Base-by-base conservation (phyloP, 2,113 vertebrate genomes). In the Nycticebus coucang region DNA sequence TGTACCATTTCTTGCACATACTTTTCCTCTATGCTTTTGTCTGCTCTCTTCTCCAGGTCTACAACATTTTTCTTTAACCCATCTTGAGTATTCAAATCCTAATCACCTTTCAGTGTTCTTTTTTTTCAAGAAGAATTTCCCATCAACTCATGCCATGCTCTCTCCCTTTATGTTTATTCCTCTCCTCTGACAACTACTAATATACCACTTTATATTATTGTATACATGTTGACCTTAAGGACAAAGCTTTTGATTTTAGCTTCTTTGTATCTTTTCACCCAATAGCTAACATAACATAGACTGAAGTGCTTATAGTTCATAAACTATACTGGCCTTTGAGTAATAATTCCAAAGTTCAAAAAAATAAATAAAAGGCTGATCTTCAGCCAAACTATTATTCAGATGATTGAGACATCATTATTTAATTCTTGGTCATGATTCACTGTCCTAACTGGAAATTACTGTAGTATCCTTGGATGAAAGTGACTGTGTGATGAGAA, bases 301-400 rank as follows among this genome's bases (percentile, higher is more conserved):
- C 13, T 69, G 69, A 79, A 72, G 17, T 89, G 33, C 92, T 89
- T 17, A 86, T 75, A 82, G 33, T 94, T 89, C 21, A 86, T 75
- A 82, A 92, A 55, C 64, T 37, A 1, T 33, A 62, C 11, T 83
- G 15, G 9, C 45, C 45, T 93, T 71, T 28, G 24, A 81, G 33
- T 80, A 72, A 64, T 77, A 66, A 86, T 2, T 64, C 22, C 11
- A 72, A 69, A 35, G 19, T 35, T 93, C 88, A 81, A 3, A 87
- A 80, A 50, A 84, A 57, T 57, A n/a, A 17, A 59, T 62, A 57
- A 53, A 53, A 37, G 9, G 12, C 15, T 82, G 50, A 78, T 59
- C 59, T 66, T 96, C 11, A 41, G 45, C 12, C 30, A 64, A 69
- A 79, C 2, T 33, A 5, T 82, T 82, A 69, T 55, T 85, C 9